Conservation (phyloP, 2,113 vertebrate species). For the Oreochromis aureus region DNA sequence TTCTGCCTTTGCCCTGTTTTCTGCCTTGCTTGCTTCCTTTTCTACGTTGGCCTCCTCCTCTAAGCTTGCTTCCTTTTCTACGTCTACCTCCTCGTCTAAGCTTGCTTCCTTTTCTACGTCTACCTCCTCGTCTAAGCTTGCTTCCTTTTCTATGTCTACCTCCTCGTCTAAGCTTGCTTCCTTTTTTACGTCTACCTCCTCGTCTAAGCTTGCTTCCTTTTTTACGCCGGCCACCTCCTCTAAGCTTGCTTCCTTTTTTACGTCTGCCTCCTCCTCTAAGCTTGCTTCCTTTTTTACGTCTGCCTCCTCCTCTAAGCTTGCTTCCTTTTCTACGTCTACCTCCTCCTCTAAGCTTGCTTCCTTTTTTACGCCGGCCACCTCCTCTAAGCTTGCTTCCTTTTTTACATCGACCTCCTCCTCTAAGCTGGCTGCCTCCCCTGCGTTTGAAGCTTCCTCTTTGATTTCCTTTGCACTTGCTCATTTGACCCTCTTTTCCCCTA, state of each 20-base stretch:
- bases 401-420: rapidly evolving
- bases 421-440: neutral
- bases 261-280: rapidly evolving
- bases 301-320: rapidly evolving
- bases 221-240: too few relatives aligned
- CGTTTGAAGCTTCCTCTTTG: neutral
- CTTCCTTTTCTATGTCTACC: neutral
- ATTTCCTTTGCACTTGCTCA: neutral
- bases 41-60: rapidly evolving
- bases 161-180: neutral
- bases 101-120: rapidly evolving
- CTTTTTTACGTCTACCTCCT: rapidly evolving
- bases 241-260: neutral
- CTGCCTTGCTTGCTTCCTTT: neutral
- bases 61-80: rapidly evolving
- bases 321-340: rapidly evolving
- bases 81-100: rapidly evolving
- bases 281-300: too few relatives aligned
- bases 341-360: rapidly evolving
- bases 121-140: rapidly evolving
- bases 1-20: neutral
- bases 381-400: neutral
- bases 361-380: neutral
- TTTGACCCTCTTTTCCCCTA: neutral
- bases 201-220: neutral